Conservation (phyloP, 2,797 vertebrate species). For the Orestias chungarensis region DNA sequence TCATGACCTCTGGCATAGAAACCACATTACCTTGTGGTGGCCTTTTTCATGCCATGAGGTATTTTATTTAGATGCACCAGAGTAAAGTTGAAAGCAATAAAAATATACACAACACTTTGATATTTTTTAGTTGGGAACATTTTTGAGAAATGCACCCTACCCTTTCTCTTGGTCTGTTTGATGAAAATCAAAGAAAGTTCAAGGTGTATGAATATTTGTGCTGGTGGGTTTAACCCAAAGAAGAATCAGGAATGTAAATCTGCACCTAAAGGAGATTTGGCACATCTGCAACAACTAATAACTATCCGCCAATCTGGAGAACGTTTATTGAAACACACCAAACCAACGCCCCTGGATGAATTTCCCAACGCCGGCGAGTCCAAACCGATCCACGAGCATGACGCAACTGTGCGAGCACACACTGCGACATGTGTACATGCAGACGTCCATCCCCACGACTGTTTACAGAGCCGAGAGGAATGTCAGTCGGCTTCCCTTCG, state of each 20-base stretch:
- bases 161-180: neutral
- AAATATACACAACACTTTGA: too few species aligned
- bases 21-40: too few species aligned
- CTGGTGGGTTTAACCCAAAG: too few species aligned
- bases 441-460: slow-evolving; percentile 48
- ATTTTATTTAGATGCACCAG: too few species aligned
- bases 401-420: neutral
- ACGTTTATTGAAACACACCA: slow-evolving; percentile 7
- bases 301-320: neutral
- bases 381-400: slow-evolving; percentile 19
- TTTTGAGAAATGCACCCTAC: neutral
- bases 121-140: neutral
- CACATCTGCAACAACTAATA: slow-evolving; percentile 7
- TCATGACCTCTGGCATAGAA: too few species aligned
- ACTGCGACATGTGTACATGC: slow-evolving; percentile 4
- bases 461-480: slow-evolving; percentile 69
- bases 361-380: slow-evolving; percentile 28
- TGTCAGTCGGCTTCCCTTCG: slow-evolving; percentile 61
- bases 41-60: too few species aligned
- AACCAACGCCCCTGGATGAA: slow-evolving; percentile 9
- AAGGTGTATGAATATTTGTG: neutral
- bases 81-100: too few species aligned
- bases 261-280: slow-evolving; percentile 22
- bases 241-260: neutral
- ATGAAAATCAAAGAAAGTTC: neutral